Conservation (phyloP, 2,888 invertebrate species). For the Lasioglossum leucozonium region DNA sequence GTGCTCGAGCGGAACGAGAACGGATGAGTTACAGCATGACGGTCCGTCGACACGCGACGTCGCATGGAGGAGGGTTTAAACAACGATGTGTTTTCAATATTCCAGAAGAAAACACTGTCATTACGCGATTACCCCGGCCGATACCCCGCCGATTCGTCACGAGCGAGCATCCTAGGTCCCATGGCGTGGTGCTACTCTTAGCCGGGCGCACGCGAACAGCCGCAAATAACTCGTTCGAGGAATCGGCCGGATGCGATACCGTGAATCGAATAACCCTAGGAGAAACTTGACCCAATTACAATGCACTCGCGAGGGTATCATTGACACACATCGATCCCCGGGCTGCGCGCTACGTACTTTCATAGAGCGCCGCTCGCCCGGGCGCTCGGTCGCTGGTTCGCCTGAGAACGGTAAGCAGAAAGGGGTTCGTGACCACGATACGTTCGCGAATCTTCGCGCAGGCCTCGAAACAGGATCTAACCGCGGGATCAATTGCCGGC, state of each 20-base stretch:
- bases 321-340: slow-evolving; percentile 9
- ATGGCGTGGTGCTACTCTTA: not conserved
- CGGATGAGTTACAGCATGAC: not conserved
- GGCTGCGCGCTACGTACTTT: slow-evolving; percentile 8
- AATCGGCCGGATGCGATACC: slow-evolving; percentile 19
- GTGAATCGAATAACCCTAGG: slow-evolving; percentile 28
- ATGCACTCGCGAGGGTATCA: slow-evolving; percentile 18
- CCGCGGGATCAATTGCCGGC: not conserved
- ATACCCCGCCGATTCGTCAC: slow-evolving; percentile 7
- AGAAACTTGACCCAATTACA: slow-evolving; percentile 44
- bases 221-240: slow-evolving; percentile 39
- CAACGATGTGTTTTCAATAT: slow-evolving; percentile 3
- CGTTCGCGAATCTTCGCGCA: not conserved
- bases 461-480: not conserved
- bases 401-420: not conserved
- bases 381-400: not conserved
- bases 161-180: not conserved
- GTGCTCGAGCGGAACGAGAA: not conserved
- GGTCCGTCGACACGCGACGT: slow-evolving; percentile 15
- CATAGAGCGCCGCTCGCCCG: not conserved
- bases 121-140: slow-evolving; percentile 5
- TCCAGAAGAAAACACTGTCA: not conserved
- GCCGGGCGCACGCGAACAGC: not conserved
- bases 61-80: slow-evolving; percentile 7
- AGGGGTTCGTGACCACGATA: not conserved